Evolutionary conservation across 2,113 vertebrate species (phyloP).

Genomic region (Aspidoscelis tigris): DNA sequence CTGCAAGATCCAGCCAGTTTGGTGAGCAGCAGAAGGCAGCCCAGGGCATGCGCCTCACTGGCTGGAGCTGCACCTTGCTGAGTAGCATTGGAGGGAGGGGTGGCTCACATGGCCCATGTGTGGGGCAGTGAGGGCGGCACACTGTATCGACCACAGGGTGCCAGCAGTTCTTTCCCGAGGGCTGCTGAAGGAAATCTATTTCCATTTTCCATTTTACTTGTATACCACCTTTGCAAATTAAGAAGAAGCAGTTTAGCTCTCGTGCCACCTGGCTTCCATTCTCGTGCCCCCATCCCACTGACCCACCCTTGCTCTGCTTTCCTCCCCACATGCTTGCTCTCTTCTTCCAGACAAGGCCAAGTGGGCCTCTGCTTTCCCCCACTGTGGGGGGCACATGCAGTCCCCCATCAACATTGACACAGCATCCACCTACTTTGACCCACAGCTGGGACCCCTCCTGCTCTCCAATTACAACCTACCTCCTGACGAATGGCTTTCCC

Average conservation of each 20-base stretch:
- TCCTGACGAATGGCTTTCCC: conserved; percentile 26
- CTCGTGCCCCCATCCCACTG: background rate
- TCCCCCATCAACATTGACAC: conserved; percentile 77
- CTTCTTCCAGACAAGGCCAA: conserved; percentile 18
- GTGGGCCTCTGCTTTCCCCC: conserved; percentile 53
- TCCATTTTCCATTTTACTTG: too few species aligned
- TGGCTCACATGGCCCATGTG: background rate
- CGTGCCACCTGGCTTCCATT: too few species aligned
- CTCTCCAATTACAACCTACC: conserved; percentile 72
- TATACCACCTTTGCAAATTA: too few species aligned
- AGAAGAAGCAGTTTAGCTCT: too few species aligned
- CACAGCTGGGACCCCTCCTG: conserved; percentile 53
- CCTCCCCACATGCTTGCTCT: background rate
- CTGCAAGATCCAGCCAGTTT: background rate
- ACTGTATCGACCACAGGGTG: too few species aligned
- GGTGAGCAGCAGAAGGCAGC: background rate
- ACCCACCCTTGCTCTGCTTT: too few species aligned
- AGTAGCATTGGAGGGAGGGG: too few species aligned
- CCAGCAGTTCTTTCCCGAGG: too few species aligned
- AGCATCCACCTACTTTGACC: conserved; percentile 39
- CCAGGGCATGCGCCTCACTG: background rate
- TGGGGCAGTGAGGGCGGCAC: too few species aligned
- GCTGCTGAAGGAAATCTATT: too few species aligned
- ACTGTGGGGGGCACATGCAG: conserved; percentile 63
- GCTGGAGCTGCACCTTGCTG: background rate